Conservation (phyloP, 2,113 vertebrate species). For the Pithys albifrons region DNA sequence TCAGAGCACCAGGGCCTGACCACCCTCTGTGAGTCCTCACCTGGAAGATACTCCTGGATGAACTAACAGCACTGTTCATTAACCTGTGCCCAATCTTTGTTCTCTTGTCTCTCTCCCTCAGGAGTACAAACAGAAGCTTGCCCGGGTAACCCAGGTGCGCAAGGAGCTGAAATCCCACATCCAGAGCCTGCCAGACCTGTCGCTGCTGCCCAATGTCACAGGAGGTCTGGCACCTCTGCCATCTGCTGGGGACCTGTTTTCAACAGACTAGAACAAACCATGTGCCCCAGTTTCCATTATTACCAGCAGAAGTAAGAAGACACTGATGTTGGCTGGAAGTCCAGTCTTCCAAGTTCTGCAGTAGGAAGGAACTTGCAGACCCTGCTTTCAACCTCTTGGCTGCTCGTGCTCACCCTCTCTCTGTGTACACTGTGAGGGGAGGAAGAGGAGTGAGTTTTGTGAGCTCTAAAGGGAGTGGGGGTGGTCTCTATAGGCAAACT, state of each 20-base stretch:
- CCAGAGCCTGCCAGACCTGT: conserved; percentile 97
- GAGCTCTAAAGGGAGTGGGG: conserved; percentile 11
- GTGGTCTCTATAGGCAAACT: neutral
- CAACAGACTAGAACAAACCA: conserved; percentile 85
- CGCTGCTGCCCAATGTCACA: conserved; percentile 93
- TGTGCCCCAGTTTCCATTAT: conserved; percentile 27
- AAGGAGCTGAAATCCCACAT: conserved; percentile 99
- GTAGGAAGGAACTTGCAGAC: conserved; percentile 44
- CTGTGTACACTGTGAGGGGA: neutral
- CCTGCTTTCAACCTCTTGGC: conserved; percentile 35
- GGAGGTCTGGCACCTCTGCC: conserved; percentile 95
- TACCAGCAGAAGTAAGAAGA: conserved; percentile 71
- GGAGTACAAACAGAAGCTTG: conserved; percentile 98
- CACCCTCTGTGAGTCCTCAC: neutral
- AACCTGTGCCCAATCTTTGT: neutral
- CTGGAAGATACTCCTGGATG: neutral
- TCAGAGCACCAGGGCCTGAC: neutral
- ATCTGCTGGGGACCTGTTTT: conserved; percentile 97
- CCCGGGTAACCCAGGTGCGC: conserved; percentile 94
- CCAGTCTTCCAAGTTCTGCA: conserved; percentile 22
- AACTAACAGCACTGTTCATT: neutral
- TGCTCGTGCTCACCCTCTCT: neutral
- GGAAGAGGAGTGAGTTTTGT: neutral
- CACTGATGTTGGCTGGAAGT: conserved; percentile 51
- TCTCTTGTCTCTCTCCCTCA: conserved; percentile 59